A percentile compares a stretch with the other conserved stretches of the same genome.
Conservation (phyloP, 2,797 vertebrate species). For the Sylvilagus floridanus region DNA sequence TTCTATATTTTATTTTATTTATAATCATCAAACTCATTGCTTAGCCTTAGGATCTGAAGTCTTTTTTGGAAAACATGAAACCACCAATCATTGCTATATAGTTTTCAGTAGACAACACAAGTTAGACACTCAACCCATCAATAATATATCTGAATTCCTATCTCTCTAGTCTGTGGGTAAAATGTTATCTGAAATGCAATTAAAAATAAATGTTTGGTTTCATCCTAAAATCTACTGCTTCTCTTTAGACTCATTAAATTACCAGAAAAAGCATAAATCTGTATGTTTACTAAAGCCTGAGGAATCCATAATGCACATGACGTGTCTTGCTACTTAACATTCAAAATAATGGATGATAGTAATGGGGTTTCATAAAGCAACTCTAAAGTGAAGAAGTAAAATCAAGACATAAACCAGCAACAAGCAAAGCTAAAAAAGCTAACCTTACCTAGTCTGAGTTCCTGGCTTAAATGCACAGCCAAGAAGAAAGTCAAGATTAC, state of each 20-base stretch:
- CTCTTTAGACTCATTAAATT: not conserved
- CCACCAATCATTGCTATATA: not conserved
- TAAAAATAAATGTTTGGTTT: not conserved
- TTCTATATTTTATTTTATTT: not conserved
- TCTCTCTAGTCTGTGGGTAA: constrained; percentile 16
- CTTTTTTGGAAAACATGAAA: constrained; percentile 5
- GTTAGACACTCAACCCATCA: not conserved
- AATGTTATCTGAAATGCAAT: constrained; percentile 44
- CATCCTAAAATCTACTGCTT: constrained; percentile 4
- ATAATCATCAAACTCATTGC: not conserved
- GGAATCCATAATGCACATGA: not conserved
- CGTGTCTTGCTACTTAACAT: not conserved
- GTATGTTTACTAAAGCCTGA: not conserved
- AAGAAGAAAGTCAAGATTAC: not conserved
- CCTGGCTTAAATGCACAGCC: not conserved
- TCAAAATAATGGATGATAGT: not conserved
- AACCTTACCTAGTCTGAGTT: not conserved
- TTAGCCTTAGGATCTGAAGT: constrained; percentile 12
- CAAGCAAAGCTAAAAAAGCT: not conserved
- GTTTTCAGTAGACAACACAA: not conserved
- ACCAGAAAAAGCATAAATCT: constrained; percentile 24
- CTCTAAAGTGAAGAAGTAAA: not conserved
- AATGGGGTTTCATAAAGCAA: not conserved
- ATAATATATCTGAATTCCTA: not conserved
- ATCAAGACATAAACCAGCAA: not conserved